Base-by-base conservation (phyloP, 1,140 invertebrate species). In the Harlomillsia oculata region DNA sequence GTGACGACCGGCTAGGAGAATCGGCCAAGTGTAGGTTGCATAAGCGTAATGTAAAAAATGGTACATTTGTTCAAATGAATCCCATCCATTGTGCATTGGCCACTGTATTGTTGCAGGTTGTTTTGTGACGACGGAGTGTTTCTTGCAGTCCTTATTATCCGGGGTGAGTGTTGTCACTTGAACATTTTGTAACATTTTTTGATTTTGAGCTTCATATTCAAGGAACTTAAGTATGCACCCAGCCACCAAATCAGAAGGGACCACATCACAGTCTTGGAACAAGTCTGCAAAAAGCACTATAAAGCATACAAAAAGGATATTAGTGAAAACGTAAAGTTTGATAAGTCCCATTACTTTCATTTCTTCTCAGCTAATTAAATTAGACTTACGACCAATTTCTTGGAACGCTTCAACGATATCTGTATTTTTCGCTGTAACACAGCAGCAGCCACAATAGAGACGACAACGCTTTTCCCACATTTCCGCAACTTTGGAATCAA, bases 1-100 rank as follows among this genome's bases (percentile, higher is more conserved):
- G 53, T 40, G 80, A 80, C 89, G 79, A 20, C 78, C 74, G 68
- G 85, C 87, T 64, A 91, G 72, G 56, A 87, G 85, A 59, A 85
- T 84, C 16, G 86, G 82, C 87, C 89, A 93, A 1, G 89, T 86
- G 70, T 92, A 94, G n/a, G 81, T 80, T 1, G 85, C 84, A 64
- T 86, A 80, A 0, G 88, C 85, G 63, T 87, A 78, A 67, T 82
- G 79, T 52, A 90, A 73, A 64, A 84, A 89, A 70, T 90, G 82
- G 40, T 77, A 67, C 1, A 86, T 85, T 64, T 80, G 78, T 56
- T 83, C 78, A 40, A 88, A 67, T 61, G 81, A 86, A 84, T 89
- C 88, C 87, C 87, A 90, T 20, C 59, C 63, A 29, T 58, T 46
- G 18, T 39, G 40, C n/a, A 26, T 41, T 0, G 54, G 54, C 36